These are phyloP conservation scores for Menidia menidia DNA, from an alignment of 2,797 vertebrate species.

Conservation along the genomic window DNA sequence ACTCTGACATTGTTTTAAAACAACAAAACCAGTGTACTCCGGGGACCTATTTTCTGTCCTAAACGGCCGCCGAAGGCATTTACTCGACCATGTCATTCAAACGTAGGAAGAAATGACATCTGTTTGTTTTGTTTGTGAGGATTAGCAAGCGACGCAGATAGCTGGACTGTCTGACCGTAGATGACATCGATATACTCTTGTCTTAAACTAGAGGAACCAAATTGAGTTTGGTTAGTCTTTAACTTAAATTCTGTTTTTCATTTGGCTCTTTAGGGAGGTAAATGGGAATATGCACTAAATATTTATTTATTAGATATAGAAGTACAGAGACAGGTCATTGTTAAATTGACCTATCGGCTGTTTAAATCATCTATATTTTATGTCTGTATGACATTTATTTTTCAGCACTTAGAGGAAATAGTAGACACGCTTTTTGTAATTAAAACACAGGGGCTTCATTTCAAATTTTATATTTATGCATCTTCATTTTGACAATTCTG, in stretches of 20 bases:
- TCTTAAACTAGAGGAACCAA: constrained; percentile 76
- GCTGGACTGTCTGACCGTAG: constrained; percentile 85
- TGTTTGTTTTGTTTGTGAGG: constrained; percentile 52
- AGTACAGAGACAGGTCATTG: constrained; percentile 76
- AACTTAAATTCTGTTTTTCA: constrained; percentile 83
- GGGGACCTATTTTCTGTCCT: constrained; percentile 13
- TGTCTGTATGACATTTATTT: constrained; percentile 76
- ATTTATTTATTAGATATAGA: constrained; percentile 88
- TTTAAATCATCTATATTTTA: constrained; percentile 75
- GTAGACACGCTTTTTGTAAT: constrained; percentile 80
- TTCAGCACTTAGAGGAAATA: constrained; percentile 76
- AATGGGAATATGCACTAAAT: constrained; percentile 87
- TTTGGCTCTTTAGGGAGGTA: constrained; percentile 75
- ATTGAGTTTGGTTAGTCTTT: constrained; percentile 84
- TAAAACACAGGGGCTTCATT: constrained; percentile 81
- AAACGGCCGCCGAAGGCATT: constrained; percentile 29
- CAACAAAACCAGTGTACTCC: constrained; percentile 15
- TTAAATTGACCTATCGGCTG: constrained; percentile 78
- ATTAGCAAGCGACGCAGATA: constrained; percentile 76
- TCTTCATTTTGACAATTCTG: constrained; percentile 82
- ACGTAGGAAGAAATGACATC: constrained; percentile 34
- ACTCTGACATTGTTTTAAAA: constrained; percentile 21
- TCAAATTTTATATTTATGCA: constrained; percentile 84
- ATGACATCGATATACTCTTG: constrained; percentile 63
- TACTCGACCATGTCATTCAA: constrained; percentile 43